Base-by-base conservation (phyloP, 2,113 vertebrate genomes). In the Chaetodon trifascialis region DNA sequence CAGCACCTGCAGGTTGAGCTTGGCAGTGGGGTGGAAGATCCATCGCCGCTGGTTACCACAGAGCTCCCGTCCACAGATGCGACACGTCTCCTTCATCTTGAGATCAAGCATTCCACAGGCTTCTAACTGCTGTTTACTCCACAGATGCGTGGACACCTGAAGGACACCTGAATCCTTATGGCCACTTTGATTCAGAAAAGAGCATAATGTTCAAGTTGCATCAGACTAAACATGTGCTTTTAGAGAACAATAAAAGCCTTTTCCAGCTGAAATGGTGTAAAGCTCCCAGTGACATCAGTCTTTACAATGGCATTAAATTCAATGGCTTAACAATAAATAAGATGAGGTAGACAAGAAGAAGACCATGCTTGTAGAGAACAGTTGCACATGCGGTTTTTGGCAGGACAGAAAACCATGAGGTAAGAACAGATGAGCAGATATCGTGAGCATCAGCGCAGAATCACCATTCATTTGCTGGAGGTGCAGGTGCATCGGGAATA, bases 1-100 rank as follows among this genome's bases (percentile, higher is more conserved):
- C 89, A 99, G 94, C 75, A 98, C 97, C 92, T 98, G 98, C 54
- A 99, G 94, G 87, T 96, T 99, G 82, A 98, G 96, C 92, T 97
- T 97, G 89, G 97, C 92, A 0, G 97, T 89, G 0, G 97, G 96
- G 90, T 99, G 97, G 88, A 99, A 99, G 92, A 99, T 97, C 98
- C 98, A 99, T 92, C 97, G 93, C n/a, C 98, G 94, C 92, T 99
- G 98, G 91, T 98, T 99, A 10, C 98, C 98, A 0, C 94, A 97
- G 80, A 99, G 96, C 93, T 98, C 97, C 34, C 98, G 91, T 44
- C 96, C 97, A n/a, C 98, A 99, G 84, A 99, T 96, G 72, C 98
- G 95, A 92, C 98, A 99, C 1, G 93, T 62, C 63, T 99, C 98
- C 94, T 97, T 97, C 96, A 97, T 97, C 87, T 94, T 95, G 14